These are phyloP conservation scores for Chunga burmeisteri DNA, from an alignment of 2,113 vertebrate genomes.

Conservation along the genomic window DNA sequence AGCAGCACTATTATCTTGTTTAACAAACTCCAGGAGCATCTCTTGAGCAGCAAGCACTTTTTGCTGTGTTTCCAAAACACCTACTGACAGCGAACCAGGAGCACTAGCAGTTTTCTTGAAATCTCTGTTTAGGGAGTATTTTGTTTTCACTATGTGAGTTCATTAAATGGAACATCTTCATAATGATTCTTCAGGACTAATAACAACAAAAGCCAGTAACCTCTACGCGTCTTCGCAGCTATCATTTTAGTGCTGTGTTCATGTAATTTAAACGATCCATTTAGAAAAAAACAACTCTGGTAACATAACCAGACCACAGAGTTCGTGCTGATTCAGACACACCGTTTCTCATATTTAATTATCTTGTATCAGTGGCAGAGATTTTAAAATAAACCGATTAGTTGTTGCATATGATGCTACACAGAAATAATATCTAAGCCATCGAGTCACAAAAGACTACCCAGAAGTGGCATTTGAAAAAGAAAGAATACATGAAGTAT, in stretches of 20 bases:
- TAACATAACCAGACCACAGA: neutral
- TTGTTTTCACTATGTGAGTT: neutral
- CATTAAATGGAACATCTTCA: conserved; percentile 19
- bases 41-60: neutral
- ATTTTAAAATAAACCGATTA: conserved; percentile 40
- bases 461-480: conserved; percentile 26
- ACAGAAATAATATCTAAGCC: neutral
- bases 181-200: conserved; percentile 29
- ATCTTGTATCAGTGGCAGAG: neutral
- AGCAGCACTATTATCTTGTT: neutral
- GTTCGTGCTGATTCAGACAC: neutral
- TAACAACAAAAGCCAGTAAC: neutral
- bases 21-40: neutral
- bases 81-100: neutral
- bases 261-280: neutral
- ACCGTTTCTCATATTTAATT: neutral
- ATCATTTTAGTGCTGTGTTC: neutral
- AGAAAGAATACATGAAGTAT: conserved; percentile 14
- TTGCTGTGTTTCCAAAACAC: neutral
- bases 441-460: neutral
- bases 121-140: conserved; percentile 1
- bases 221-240: neutral
- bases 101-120: neutral
- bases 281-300: neutral
- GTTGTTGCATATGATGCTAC: neutral